Conservation (phyloP, 2,888 invertebrate species). For the Ennomos quercinarius region DNA sequence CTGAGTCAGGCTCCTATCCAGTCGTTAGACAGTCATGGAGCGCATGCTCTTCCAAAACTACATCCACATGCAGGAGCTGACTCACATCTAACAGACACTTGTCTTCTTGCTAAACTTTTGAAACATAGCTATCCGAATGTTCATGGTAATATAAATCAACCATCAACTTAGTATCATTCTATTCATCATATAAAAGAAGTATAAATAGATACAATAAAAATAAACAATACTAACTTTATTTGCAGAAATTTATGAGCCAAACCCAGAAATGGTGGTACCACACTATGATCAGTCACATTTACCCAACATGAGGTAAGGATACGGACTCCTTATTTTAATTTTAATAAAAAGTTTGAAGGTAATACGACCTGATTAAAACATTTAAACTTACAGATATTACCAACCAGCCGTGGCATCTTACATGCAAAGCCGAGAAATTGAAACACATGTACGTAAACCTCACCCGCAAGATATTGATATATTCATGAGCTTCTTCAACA, state of each 20-base stretch:
- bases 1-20: constrained; percentile 40
- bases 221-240: constrained; percentile 1
- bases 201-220: neutral
- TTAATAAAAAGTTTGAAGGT: too few relatives aligned
- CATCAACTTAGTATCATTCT: too few relatives aligned
- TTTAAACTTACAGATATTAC: constrained; percentile 47
- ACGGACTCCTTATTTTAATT: too few relatives aligned
- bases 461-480: constrained; percentile 76
- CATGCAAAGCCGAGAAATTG: constrained; percentile 52
- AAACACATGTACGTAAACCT: constrained; percentile 48
- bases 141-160: constrained; percentile 50
- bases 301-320: constrained; percentile 47
- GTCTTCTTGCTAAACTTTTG: constrained; percentile 63
- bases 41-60: constrained; percentile 24
- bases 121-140: constrained; percentile 58
- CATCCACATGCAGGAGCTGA: constrained; percentile 41
- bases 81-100: constrained; percentile 56
- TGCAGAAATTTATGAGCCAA: constrained; percentile 55
- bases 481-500: constrained; percentile 58
- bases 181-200: too few relatives aligned
- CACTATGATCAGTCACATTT: constrained; percentile 40
- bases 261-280: constrained; percentile 42
- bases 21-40: constrained; percentile 37
- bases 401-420: constrained; percentile 43
- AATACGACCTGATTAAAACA: neutral